phyloP scores from a whole-genome alignment of 2,113 vertebrate genomes.

The Tychaedon coryphoeus region DNA sequence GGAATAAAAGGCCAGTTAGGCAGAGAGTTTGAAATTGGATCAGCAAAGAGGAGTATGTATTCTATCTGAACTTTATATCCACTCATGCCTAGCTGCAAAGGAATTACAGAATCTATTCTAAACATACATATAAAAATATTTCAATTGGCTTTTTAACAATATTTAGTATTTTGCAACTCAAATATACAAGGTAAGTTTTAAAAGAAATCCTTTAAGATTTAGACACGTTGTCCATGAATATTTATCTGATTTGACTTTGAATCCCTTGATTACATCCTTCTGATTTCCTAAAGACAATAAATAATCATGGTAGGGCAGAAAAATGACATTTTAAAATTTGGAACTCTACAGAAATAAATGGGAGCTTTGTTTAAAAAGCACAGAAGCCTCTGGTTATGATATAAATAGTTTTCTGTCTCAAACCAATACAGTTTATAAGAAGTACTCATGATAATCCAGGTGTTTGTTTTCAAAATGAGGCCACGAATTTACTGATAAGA shows the following conservation, averaged over 20 bases:
- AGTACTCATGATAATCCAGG: neutral
- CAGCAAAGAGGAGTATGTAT: neutral
- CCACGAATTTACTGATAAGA: neutral
- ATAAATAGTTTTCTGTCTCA: neutral
- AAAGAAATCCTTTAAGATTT: neutral
- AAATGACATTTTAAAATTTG: neutral
- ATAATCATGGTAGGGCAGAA: neutral
- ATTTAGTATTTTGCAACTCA: neutral
- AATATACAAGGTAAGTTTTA: neutral
- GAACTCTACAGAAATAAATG: neutral
- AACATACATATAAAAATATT: neutral
- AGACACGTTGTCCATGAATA: neutral
- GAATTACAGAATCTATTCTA: neutral
- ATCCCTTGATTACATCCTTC: neutral
- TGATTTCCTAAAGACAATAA: neutral
- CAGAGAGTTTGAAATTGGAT: neutral
- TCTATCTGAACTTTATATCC: neutral
- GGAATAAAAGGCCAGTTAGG: neutral
- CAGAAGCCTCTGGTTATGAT: neutral
- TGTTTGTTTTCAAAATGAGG: constrained; percentile 2
- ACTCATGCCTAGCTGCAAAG: neutral
- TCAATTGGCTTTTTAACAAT: neutral
- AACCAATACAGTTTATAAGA: neutral
- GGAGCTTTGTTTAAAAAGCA: neutral
- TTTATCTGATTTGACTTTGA: neutral